These are phyloP conservation scores for Callinectes sapidus DNA, from an alignment of 2,888 invertebrate species.

Conservation along the genomic window DNA sequence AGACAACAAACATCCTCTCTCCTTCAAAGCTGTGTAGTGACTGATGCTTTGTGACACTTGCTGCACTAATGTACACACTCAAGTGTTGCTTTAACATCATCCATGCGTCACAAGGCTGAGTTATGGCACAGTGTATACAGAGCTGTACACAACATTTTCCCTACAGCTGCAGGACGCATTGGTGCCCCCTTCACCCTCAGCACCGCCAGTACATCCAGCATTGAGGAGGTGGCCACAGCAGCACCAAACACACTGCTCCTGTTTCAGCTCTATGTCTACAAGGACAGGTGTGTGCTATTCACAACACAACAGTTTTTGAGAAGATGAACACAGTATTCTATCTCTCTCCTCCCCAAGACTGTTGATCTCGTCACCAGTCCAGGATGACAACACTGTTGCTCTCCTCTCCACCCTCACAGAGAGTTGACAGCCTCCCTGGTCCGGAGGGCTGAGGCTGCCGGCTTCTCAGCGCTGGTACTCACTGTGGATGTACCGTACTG, in stretches of 20 bases:
- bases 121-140: too few species aligned
- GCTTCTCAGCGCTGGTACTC: constrained; percentile 90
- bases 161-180: constrained; percentile 85
- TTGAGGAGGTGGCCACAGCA: constrained; percentile 89
- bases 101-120: too few species aligned
- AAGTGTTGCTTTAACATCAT: too few species aligned
- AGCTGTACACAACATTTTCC: background rate
- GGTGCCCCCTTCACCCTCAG: constrained; percentile 88
- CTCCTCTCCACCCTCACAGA: constrained; percentile 75
- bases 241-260: constrained; percentile 87
- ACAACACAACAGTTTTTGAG: background rate
- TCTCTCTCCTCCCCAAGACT: background rate
- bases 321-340: background rate
- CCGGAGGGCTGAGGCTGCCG: constrained; percentile 85
- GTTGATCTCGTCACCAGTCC: background rate
- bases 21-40: too few species aligned
- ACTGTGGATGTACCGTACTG: constrained; percentile 93
- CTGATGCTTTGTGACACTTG: too few species aligned
- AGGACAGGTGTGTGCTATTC: constrained; percentile 81
- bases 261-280: constrained; percentile 95
- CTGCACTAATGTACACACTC: too few species aligned
- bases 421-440: constrained; percentile 85
- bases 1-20: too few species aligned
- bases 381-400: too few species aligned
- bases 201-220: constrained; percentile 89